Evolutionary conservation across 1,140 invertebrate genomes (phyloP).

Genomic region (Zaprionus gabonicus): DNA sequence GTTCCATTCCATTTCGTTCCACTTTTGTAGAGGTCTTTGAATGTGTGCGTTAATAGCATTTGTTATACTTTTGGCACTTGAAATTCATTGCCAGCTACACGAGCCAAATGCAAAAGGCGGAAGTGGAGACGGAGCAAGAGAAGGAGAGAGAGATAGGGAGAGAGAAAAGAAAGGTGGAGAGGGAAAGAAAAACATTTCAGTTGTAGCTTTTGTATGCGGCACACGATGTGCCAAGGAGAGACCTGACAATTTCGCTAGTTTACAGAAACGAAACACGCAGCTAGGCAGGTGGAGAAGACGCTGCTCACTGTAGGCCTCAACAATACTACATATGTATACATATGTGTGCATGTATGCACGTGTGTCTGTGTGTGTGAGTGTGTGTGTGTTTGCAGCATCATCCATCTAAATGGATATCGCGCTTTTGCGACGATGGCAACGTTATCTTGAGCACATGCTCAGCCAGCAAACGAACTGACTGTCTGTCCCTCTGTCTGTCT

Average conservation of each 20-base stretch:
- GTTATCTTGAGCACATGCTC: constrained; percentile 57
- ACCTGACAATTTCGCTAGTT: constrained; percentile 51
- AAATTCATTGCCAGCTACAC: constrained; percentile 64
- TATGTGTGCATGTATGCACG: constrained; percentile 2
- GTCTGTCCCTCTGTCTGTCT: neutral
- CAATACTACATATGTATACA: neutral
- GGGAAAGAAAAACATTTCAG: constrained; percentile 3
- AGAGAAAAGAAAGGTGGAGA: neutral
- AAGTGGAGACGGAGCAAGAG: constrained; percentile 3
- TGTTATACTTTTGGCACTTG: constrained; percentile 48
- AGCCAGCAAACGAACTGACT: constrained; percentile 9
- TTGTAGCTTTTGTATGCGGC: constrained; percentile 36
- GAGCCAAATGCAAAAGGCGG: constrained; percentile 12
- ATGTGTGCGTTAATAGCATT: constrained; percentile 28
- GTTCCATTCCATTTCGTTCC: constrained; percentile 11
- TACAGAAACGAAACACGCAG: constrained; percentile 23
- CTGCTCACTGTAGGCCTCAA: constrained; percentile 8
- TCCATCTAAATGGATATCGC: constrained; percentile 77
- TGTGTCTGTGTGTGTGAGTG: constrained; percentile 20
- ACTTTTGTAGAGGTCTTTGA: neutral
- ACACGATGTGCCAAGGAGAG: constrained; percentile 24
- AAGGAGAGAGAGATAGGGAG: neutral
- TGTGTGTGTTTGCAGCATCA: constrained; percentile 54
- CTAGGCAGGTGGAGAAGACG: constrained; percentile 7
- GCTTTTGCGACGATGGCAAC: constrained; percentile 39